Base-by-base conservation (phyloP, 2,888 invertebrate genomes). In the Stomorhina lunata region DNA sequence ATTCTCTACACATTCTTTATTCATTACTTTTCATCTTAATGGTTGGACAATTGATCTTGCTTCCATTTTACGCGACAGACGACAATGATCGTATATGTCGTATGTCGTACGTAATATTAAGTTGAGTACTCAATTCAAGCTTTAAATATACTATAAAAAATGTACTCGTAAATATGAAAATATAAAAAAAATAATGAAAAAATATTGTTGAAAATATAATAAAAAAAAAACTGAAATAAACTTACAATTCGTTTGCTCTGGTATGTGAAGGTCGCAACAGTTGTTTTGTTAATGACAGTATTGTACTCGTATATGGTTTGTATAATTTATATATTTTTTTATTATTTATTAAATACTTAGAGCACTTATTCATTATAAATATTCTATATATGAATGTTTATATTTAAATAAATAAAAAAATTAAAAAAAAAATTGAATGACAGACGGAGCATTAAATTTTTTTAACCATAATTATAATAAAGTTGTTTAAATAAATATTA, bases 241-340 rank as follows among this genome's bases (percentile, higher is more conserved):
- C 59, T 76, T 78, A 80, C 78, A 81, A 83, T 80, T 89, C 87
- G 89, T 86, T 87, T 89, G 90, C 89, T 91, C 89, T 89, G 90
- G 90, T 89, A 89, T 89, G 89, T 87, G 89, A 90, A 90, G 91
- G 89, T 89, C 90, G 90, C 90, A 89, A 86, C 88, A 90, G 89
- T 90, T 90, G 88, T 88, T 90, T 90, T 89, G 87, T 90, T 90
- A 90, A 90, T 90, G 89, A 73, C 79, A 80, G 79, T 73, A n/a
- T n/a, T n/a, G n/a, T n/a, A n/a, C n/a, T n/a, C n/a, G 72, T 73
- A 43, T 63, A 79, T 61, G 50, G 34, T 61, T 61, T 50, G 57
- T 68, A 61, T 61, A 43, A 22, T 68, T 59, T 77, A 68, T 77
- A n/a, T 43, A n/a, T 43, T 12, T 43, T 43, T 43, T 43, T n/a